A percentile compares a stretch with the other conserved stretches of the same genome.
Evolutionary conservation across 30 jellyfish, hydroid and myxozoan species (phyloP).

Genomic region (Aurelia aurita complex sp. Pacific): DNA sequence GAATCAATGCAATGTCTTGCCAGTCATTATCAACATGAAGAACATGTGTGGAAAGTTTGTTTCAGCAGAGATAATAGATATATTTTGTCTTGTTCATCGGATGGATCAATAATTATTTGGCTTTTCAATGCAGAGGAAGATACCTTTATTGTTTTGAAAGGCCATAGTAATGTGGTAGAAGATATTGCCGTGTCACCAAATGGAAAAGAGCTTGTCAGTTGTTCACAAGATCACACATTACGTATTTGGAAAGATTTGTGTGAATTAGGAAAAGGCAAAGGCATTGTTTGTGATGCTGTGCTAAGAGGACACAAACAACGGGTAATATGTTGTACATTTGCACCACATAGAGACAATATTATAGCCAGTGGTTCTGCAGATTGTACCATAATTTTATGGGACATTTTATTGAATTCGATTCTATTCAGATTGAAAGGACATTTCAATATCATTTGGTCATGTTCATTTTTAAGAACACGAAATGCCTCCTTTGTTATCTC

Average conservation of each 20-base stretch:
- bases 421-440: slow-evolving; percentile 35
- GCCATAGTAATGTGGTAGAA: slow-evolving; percentile 35
- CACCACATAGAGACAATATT: slow-evolving; percentile 43
- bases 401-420: background rate
- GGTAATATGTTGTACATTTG: slow-evolving; percentile 38
- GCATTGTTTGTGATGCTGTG: background rate
- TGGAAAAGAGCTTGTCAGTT: slow-evolving; percentile 34
- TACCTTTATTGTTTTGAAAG: background rate
- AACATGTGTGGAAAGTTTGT: slow-evolving; percentile 49
- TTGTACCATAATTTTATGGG: slow-evolving; percentile 40
- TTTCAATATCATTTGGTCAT: slow-evolving; percentile 44
- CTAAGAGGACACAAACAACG: slow-evolving; percentile 44
- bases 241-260: slow-evolving; percentile 34
- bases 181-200: slow-evolving; percentile 31
- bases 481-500: slow-evolving; percentile 6
- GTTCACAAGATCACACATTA: slow-evolving; percentile 50
- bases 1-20: slow-evolving; percentile 19
- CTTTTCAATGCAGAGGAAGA: background rate
- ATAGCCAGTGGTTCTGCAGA: slow-evolving; percentile 63
- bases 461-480: slow-evolving; percentile 31
- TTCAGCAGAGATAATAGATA: background rate
- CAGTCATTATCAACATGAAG: slow-evolving; percentile 23
- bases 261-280: background rate
- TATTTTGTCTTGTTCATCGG: slow-evolving; percentile 53
- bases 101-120: slow-evolving; percentile 38